Percentiles rank a stretch among this genome's conserved stretches.
These are phyloP conservation scores for Loris lydekkerianus DNA, from an alignment of 2,797 vertebrate species.

Conservation along the genomic window DNA sequence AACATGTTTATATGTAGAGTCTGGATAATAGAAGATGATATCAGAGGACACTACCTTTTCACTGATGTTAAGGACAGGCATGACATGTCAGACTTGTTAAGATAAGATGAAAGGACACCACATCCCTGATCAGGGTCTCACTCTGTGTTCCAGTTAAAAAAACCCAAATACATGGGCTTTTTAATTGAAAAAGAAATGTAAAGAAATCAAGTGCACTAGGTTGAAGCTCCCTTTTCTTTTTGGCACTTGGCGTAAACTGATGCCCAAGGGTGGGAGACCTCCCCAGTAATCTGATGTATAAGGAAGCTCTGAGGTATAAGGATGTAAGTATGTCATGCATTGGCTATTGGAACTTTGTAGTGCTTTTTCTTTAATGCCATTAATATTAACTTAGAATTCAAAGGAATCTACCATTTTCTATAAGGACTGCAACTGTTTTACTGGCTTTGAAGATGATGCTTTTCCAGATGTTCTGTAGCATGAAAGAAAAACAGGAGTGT, in stretches of 20 bases:
- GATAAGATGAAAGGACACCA: background rate
- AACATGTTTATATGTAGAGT: background rate
- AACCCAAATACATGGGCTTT: background rate
- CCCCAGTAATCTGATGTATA: background rate
- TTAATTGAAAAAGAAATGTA: background rate
- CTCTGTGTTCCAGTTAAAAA: background rate
- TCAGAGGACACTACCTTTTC: background rate
- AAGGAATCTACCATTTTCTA: background rate
- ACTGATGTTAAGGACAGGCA: background rate
- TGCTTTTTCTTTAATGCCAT: background rate
- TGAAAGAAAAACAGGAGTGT: background rate
- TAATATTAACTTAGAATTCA: background rate
- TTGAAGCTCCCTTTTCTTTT: background rate
- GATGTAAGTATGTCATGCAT: fast-evolving
- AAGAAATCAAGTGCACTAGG: background rate
- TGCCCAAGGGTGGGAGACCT: background rate
- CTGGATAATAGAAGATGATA: conserved; percentile 35
- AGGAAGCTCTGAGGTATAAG: background rate
- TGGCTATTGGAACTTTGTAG: background rate
- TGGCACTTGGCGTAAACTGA: background rate
- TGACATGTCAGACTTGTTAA: background rate
- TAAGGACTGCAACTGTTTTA: background rate
- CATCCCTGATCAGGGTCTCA: background rate
- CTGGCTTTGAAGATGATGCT: conserved; percentile 19
- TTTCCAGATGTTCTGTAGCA: background rate